Percentiles rank a stretch among this genome's conserved stretches.
These are phyloP conservation scores for Malachius bipustulatus DNA, from an alignment of 2,888 invertebrate genomes.

Conservation along the genomic window DNA sequence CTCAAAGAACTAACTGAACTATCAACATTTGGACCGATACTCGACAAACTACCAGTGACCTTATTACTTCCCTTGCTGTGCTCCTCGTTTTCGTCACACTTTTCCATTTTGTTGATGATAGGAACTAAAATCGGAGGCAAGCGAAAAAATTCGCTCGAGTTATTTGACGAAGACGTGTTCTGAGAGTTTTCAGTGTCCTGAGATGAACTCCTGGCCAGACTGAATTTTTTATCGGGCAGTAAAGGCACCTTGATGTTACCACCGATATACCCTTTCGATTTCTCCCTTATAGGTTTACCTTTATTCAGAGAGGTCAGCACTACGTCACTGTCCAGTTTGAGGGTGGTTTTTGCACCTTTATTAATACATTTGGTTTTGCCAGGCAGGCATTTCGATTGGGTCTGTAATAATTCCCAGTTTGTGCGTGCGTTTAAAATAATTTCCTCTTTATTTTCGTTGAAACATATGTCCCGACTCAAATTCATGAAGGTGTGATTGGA, in stretches of 20 bases:
- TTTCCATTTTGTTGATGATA: constrained; percentile 51
- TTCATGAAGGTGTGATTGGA: constrained; percentile 56
- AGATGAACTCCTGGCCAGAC: constrained; percentile 37
- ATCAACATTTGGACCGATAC: constrained; percentile 59
- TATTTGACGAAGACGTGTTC: constrained; percentile 39
- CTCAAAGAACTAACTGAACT: constrained; percentile 37
- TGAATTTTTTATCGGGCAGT: constrained; percentile 43
- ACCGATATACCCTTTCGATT: constrained; percentile 9
- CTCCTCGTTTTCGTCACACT: constrained; percentile 22
- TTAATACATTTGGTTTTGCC: constrained; percentile 28
- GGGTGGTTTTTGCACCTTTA: constrained; percentile 27
- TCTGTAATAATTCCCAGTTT: constrained; percentile 72
- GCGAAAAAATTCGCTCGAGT: constrained; percentile 46
- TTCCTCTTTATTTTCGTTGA: constrained; percentile 60
- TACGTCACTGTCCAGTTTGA: constrained; percentile 35
- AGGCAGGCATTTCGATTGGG: constrained; percentile 48
- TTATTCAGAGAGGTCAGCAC: constrained; percentile 33
- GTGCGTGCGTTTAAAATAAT: constrained; percentile 75
- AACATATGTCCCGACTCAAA: constrained; percentile 44
- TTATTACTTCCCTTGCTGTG: constrained; percentile 21
- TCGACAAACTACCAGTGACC: constrained; percentile 52
- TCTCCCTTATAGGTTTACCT: constrained; percentile 19
- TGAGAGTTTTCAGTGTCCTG: constrained; percentile 51
- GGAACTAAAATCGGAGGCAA: constrained; percentile 61
- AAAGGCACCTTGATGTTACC: constrained; percentile 29